A percentile compares a stretch with the other conserved stretches of the same genome.
Conservation (phyloP, 2,797 vertebrate species). For the Kryptopterus vitreolus region DNA sequence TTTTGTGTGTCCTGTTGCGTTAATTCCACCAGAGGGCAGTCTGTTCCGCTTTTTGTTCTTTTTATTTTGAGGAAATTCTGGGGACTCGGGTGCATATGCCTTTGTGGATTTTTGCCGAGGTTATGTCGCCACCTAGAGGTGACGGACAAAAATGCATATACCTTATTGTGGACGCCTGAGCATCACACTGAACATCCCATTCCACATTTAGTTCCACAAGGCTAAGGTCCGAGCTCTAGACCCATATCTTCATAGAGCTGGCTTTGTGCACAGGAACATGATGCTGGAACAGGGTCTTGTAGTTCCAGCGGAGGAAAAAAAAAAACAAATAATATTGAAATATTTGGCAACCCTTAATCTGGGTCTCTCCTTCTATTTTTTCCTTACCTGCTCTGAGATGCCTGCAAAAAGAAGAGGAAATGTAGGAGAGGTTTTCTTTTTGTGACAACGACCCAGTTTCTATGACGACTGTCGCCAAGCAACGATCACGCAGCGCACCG, state of each 20-base stretch:
- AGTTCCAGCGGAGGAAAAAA: neutral
- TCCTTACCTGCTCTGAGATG: conserved; percentile 7
- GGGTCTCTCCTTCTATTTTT: neutral
- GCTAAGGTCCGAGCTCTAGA: too few species aligned
- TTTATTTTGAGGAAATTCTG: neutral
- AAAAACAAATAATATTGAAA: neutral
- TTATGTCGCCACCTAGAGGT: neutral
- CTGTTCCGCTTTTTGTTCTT: neutral
- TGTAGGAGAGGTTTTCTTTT: conserved; percentile 25
- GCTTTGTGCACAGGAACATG: too few species aligned
- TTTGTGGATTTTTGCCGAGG: neutral
- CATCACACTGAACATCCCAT: too few species aligned
- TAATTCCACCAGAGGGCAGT: neutral
- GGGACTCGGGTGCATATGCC: too few species aligned
- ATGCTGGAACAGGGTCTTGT: too few species aligned
- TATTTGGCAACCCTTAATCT: neutral
- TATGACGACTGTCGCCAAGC: conserved; percentile 50
- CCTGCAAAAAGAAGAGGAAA: conserved; percentile 10
- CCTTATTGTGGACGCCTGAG: too few species aligned
- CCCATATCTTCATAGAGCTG: too few species aligned
- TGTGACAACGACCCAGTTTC: conserved; percentile 45
- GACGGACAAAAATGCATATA: neutral
- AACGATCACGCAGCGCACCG: conserved; percentile 39
- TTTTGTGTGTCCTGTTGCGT: too few species aligned
- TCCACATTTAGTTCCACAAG: too few species aligned